Percentiles rank a stretch among this genome's conserved stretches.
phyloP scores from a whole-genome alignment of 30 jellyfish, hydroid and myxozoan species.

The Aurelia aurita complex sp. Pacific region DNA sequence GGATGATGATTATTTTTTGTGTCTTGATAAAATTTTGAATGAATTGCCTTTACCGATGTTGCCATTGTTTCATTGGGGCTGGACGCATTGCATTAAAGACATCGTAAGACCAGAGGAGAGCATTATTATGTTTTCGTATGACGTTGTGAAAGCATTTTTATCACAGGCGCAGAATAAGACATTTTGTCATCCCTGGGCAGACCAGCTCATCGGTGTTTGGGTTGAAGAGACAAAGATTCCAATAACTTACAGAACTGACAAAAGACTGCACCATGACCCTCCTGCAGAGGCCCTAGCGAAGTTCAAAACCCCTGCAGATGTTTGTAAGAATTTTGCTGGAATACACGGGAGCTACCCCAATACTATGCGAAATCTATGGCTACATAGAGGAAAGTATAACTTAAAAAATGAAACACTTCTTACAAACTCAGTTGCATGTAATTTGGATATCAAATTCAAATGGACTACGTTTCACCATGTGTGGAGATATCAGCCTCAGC shows the following conservation, averaged over 20 bases:
- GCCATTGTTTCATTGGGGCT: slow-evolving; percentile 50
- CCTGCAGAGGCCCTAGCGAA: slow-evolving; percentile 55
- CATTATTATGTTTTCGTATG: slow-evolving; percentile 49
- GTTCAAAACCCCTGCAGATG: slow-evolving; percentile 30
- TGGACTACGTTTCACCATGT: slow-evolving; percentile 36
- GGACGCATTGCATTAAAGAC: slow-evolving; percentile 41
- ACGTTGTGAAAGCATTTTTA: slow-evolving; percentile 35
- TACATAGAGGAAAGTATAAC: slow-evolving; percentile 10
- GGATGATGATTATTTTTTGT: slow-evolving; percentile 88
- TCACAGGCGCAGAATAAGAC: slow-evolving; percentile 47
- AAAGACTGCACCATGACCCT: slow-evolving; percentile 86
- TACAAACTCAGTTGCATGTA: slow-evolving; percentile 11
- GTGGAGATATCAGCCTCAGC: slow-evolving; percentile 75
- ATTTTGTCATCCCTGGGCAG: slow-evolving; percentile 76
- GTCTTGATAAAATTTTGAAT: slow-evolving; percentile 46
- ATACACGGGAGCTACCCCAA: slow-evolving; percentile 85
- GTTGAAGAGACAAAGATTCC: slow-evolving; percentile 37
- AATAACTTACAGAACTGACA: slow-evolving; percentile 54
- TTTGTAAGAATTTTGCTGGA: slow-evolving; percentile 67
- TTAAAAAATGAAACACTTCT: slow-evolving; percentile 2
- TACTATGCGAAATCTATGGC: slow-evolving; percentile 68
- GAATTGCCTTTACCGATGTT: slow-evolving; percentile 51
- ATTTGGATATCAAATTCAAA: neutral
- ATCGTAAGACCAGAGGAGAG: slow-evolving; percentile 83
- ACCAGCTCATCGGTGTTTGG: slow-evolving; percentile 74